Evolutionary conservation across 2,797 vertebrate genomes (phyloP).

Genomic region (Antennarius maculatus): DNA sequence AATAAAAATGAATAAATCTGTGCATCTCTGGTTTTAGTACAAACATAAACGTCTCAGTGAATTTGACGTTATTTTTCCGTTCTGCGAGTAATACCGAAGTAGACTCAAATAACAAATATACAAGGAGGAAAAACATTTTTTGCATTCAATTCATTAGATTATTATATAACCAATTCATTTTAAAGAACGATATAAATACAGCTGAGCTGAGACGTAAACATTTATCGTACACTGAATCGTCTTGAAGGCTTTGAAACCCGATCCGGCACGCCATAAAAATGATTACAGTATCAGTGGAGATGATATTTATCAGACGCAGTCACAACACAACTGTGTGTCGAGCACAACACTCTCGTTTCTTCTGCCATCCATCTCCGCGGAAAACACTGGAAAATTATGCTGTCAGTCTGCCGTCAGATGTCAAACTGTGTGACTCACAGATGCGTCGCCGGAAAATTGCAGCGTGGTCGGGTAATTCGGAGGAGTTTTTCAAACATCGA

Average conservation of each 20-base stretch:
- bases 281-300: not conserved
- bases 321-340: conserved; percentile 5
- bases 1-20: too few relatives aligned
- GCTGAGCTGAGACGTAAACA: too few relatives aligned
- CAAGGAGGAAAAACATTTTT: too few relatives aligned
- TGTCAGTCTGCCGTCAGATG: conserved; percentile 35
- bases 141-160: too few relatives aligned
- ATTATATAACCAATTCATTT: too few relatives aligned
- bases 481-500: conserved; percentile 23
- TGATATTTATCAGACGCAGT: conserved; percentile 8
- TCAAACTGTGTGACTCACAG: conserved; percentile 25
- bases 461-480: conserved; percentile 8
- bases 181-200: too few relatives aligned
- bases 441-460: conserved; percentile 21
- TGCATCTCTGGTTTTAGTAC: too few relatives aligned
- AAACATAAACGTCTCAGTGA: too few relatives aligned
- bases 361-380: conserved; percentile 10
- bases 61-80: too few relatives aligned
- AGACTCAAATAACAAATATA: too few relatives aligned
- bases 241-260: not conserved
- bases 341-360: conserved; percentile 7
- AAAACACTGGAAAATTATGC: conserved; percentile 13
- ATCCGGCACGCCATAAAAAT: not conserved
- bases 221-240: too few relatives aligned
- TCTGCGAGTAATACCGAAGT: too few relatives aligned